phyloP scores from a whole-genome alignment of 2,797 vertebrate species.

The Psittacula echo region DNA sequence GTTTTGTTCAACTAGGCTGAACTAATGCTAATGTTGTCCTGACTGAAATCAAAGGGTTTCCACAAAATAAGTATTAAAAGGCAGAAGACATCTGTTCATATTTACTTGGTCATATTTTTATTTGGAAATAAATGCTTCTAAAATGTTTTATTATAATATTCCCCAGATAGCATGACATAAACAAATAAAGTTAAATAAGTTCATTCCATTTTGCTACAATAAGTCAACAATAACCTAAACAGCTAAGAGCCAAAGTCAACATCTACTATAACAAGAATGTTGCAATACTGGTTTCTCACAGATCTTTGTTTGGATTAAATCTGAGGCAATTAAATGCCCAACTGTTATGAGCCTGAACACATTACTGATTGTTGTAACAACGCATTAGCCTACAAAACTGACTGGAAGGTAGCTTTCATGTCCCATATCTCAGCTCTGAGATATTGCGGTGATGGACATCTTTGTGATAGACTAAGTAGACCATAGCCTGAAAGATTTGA shows the following conservation, averaged over 20 bases:
- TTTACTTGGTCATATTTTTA: slow-evolving; percentile 46
- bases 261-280: neutral
- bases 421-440: neutral
- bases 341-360: neutral
- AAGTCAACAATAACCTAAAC: neutral
- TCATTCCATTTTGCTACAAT: slow-evolving; percentile 15
- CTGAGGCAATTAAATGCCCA: neutral
- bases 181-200: slow-evolving; percentile 14
- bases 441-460: neutral
- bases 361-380: neutral
- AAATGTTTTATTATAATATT: slow-evolving; percentile 32
- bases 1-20: slow-evolving; percentile 17
- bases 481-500: neutral
- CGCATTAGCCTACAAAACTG: neutral
- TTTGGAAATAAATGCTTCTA: neutral
- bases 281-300: neutral
- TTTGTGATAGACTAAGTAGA: neutral
- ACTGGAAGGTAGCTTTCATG: neutral
- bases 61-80: neutral
- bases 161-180: neutral
- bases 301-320: neutral
- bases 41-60: slow-evolving; percentile 26
- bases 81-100: slow-evolving; percentile 30
- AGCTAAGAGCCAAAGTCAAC: slow-evolving; percentile 25
- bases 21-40: slow-evolving; percentile 7